Percentiles rank a stretch among this genome's conserved stretches.
Evolutionary conservation across 1,140 invertebrate genomes (phyloP).

Genomic region (Paraescarpia echinospica): DNA sequence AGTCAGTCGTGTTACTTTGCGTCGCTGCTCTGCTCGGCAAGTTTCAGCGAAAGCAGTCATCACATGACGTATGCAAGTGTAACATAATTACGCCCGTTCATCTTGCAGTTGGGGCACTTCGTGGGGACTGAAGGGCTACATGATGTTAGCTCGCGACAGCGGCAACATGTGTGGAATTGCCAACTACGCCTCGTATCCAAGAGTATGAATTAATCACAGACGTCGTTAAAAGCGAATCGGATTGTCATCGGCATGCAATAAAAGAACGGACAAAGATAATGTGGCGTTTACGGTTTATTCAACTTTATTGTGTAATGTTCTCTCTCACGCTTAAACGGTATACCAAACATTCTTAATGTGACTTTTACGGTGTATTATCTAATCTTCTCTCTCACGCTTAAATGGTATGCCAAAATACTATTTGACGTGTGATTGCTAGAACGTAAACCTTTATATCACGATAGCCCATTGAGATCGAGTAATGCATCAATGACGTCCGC

Average conservation of each 20-base stretch:
- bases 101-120: slow-evolving; percentile 31
- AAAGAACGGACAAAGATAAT: not conserved
- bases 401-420: not conserved
- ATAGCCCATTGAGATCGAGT: not conserved
- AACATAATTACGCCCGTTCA: not conserved
- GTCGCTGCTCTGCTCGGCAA: not conserved
- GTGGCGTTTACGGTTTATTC: not conserved
- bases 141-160: slow-evolving; percentile 60
- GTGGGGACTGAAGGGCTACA: slow-evolving; percentile 64
- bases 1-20: too few species aligned
- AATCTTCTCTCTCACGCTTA: not conserved
- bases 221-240: not conserved
- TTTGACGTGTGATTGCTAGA: not conserved
- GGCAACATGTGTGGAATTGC: slow-evolving; percentile 58
- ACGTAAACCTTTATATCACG: not conserved
- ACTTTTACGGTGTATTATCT: not conserved
- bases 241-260: not conserved
- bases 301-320: not conserved
- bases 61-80: not conserved
- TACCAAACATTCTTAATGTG: not conserved
- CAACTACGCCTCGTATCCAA: slow-evolving; percentile 20
- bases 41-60: not conserved
- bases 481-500: not conserved
- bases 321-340: not conserved
- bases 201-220: not conserved